Evolutionary conservation across 2,113 vertebrate genomes (phyloP).

Genomic region (Platycercus adscitus): DNA sequence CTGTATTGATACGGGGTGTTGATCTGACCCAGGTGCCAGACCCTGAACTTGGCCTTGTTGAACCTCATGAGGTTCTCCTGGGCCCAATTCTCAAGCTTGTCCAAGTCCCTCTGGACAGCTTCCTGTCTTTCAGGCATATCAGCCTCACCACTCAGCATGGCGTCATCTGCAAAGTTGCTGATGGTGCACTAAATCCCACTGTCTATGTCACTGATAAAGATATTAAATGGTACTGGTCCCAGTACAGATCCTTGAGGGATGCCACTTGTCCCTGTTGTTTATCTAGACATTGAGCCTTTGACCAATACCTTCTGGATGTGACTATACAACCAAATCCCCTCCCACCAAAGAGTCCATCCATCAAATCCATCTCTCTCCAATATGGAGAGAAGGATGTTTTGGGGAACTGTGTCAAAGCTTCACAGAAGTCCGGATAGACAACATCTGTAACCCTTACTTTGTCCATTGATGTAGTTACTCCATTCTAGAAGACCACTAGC

Average conservation of each 20-base stretch:
- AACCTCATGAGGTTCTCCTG: background rate
- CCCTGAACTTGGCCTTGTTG: background rate
- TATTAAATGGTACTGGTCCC: background rate
- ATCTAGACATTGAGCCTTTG: background rate
- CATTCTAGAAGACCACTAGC: background rate
- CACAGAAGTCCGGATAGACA: background rate
- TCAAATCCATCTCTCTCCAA: background rate
- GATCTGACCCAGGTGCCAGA: background rate
- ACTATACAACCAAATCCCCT: background rate
- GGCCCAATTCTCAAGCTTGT: background rate
- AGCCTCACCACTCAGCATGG: background rate
- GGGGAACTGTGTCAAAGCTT: background rate
- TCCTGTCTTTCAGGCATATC: background rate
- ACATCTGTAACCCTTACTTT: background rate
- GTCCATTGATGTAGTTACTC: background rate
- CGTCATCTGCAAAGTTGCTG: background rate
- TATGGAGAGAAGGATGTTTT: background rate
- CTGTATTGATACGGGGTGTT: background rate
- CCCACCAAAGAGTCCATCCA: background rate
- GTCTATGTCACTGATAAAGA: background rate
- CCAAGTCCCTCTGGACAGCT: background rate
- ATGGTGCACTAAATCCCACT: background rate
- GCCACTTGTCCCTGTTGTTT: background rate
- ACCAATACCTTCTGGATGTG: background rate
- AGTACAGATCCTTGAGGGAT: background rate